Percentiles rank a stretch among this genome's conserved stretches.
phyloP scores from a whole-genome alignment of 2,888 invertebrate genomes.

The Dryococelus australis region DNA sequence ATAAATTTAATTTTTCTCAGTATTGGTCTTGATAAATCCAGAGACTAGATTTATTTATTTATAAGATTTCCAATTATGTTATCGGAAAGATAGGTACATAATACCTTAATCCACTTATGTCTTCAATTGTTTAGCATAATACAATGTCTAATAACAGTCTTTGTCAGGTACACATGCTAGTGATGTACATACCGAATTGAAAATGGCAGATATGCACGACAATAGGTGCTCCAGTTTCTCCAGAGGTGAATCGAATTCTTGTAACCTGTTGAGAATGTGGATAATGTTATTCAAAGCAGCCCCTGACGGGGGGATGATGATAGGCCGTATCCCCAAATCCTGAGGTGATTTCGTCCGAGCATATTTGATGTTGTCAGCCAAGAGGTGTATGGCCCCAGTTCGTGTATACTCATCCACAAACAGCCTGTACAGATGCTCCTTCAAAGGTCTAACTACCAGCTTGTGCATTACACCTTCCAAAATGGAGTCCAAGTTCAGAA shows the following conservation, averaged over 20 bases:
- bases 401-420: conserved; percentile 88
- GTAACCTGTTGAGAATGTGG: conserved; percentile 80
- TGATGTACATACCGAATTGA: conserved; percentile 64
- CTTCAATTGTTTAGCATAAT: too few relatives aligned
- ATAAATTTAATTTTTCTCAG: too few relatives aligned
- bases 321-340: conserved; percentile 75
- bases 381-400: conserved; percentile 73
- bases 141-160: too few relatives aligned
- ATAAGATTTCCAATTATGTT: too few relatives aligned
- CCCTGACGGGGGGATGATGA: conserved; percentile 79
- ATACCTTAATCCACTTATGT: too few relatives aligned
- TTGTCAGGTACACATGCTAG: too few relatives aligned
- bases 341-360: conserved; percentile 72
- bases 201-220: conserved; percentile 87
- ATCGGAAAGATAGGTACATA: too few relatives aligned
- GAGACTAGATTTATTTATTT: too few relatives aligned
- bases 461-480: conserved; percentile 94
- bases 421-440: conserved; percentile 82
- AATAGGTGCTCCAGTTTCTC: conserved; percentile 92
- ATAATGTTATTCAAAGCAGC: conserved; percentile 79
- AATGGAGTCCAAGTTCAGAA: conserved; percentile 94
- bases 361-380: conserved; percentile 75
- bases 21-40: too few relatives aligned
- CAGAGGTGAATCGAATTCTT: conserved; percentile 90
- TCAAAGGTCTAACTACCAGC: conserved; percentile 85